Base-by-base conservation (phyloP, 1,140 invertebrate genomes). In the Drosophila sp. region DNA sequence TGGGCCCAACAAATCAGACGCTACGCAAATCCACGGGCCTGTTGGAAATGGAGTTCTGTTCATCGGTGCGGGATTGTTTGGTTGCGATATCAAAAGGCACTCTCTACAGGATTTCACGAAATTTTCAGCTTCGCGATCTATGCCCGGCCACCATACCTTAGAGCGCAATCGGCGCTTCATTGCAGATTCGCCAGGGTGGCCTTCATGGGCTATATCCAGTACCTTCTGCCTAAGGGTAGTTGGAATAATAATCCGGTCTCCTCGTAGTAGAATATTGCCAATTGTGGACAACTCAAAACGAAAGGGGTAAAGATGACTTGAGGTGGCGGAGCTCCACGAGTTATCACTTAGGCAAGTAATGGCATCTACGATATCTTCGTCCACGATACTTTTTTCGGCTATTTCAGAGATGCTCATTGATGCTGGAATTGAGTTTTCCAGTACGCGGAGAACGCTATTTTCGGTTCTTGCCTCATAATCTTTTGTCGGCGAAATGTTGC, bases 201-300 rank as follows among this genome's bases (percentile, higher is more conserved):
- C 57, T 36, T 34, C 57, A 18, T 59, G 41, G 7, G 41, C 57
- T 14, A 59, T 13, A 7, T 34, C 27, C 14, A 46, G 5, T 3
- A 59, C 41, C 21, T 25, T 48, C 3, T 32, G 9, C 27, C 46
- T 50, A 7, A 93, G 50, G 27, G 9, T 41, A 36, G 6, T 27
- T 21, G 86, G 89, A 27, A 92, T 92, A 7, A 91, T 61, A 53
- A 91, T 78, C 53, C 76, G 57, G 29, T 36, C 25, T 34, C 56
- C 61, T n/a, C 56, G 14, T 32, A 72, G 18, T 2, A 76, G 43
- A 14, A 71, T 62, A 9, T 43, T 54, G 7, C 56, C 59, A 16
- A 71, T n/a, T 13, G 50, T 48, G 2, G 34, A 75, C 2, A 75
- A 16, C n/a, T 71, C 61, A 11, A 48, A 62, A n/a, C 65, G 48